A percentile compares a stretch with the other conserved stretches of the same genome.
Conservation (phyloP, 2,888 invertebrate species). For the Siphlonurus alternatus region DNA sequence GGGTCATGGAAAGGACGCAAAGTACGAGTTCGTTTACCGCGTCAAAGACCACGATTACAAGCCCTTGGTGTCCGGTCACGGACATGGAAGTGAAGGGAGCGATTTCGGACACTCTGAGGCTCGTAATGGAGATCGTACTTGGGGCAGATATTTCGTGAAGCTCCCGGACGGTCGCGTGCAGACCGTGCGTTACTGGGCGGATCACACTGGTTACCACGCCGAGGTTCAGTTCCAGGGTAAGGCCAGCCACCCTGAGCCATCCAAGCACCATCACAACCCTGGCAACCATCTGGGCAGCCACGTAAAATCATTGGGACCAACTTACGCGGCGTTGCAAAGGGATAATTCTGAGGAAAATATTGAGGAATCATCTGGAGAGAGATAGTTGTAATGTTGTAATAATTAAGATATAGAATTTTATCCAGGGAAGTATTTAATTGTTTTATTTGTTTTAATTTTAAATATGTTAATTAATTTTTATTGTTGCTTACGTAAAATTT, state of each 20-base stretch:
- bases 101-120: slow-evolving; percentile 15
- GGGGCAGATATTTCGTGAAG: slow-evolving; percentile 15
- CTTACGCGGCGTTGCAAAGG: no score
- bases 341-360: no score
- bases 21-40: slow-evolving; percentile 14
- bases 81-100: slow-evolving; percentile 10
- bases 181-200: slow-evolving; percentile 16
- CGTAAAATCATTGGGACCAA: no score
- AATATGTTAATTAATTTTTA: no score
- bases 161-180: slow-evolving; percentile 15
- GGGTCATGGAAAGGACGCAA: slow-evolving; percentile 1
- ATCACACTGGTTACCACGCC: slow-evolving; percentile 15
- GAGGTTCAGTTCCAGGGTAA: slow-evolving; percentile 14
- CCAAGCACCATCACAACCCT: not conserved
- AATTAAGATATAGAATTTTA: no score
- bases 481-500: no score
- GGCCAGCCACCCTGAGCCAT: slow-evolving; percentile 3
- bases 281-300: no score
- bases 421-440: no score
- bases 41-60: slow-evolving; percentile 7
- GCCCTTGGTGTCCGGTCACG: not conserved
- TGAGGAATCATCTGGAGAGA: no score
- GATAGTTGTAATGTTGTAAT: no score
- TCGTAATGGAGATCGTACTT: slow-evolving; percentile 12
- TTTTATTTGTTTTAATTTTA: no score